These are phyloP conservation scores for Agrochola circellaris DNA, from an alignment of 2,888 invertebrate genomes.

Conservation along the genomic window DNA sequence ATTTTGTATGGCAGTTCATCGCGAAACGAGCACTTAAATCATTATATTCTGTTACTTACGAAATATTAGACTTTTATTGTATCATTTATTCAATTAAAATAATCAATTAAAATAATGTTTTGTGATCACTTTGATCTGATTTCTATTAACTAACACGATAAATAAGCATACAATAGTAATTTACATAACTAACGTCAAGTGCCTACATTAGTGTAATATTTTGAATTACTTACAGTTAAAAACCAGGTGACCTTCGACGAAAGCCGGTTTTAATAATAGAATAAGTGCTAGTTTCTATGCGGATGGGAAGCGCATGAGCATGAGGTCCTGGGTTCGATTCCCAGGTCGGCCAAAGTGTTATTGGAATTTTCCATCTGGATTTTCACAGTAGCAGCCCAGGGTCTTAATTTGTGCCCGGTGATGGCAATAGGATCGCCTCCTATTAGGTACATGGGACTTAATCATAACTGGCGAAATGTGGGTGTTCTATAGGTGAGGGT, in stretches of 20 bases:
- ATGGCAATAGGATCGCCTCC: too few relatives aligned
- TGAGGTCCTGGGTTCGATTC: not conserved
- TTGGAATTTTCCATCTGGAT: not conserved
- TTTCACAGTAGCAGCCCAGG: not conserved
- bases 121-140: not conserved
- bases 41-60: not conserved
- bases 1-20: not conserved
- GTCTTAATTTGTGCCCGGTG: not conserved
- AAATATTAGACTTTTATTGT: not conserved
- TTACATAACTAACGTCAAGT: not conserved
- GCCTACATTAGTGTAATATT: not conserved
- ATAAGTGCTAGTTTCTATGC: too few relatives aligned
- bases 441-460: not conserved
- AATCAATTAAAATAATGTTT: not conserved
- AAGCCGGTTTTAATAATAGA: not conserved
- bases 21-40: not conserved
- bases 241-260: not conserved
- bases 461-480: not conserved
- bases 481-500: too few relatives aligned
- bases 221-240: not conserved
- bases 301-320: too few relatives aligned
- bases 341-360: not conserved
- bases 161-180: constrained; percentile 22
- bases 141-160: not conserved
- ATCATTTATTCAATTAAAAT: too few relatives aligned